Conservation (phyloP, 2,888 invertebrate species). For the Esperia sulphurella region DNA sequence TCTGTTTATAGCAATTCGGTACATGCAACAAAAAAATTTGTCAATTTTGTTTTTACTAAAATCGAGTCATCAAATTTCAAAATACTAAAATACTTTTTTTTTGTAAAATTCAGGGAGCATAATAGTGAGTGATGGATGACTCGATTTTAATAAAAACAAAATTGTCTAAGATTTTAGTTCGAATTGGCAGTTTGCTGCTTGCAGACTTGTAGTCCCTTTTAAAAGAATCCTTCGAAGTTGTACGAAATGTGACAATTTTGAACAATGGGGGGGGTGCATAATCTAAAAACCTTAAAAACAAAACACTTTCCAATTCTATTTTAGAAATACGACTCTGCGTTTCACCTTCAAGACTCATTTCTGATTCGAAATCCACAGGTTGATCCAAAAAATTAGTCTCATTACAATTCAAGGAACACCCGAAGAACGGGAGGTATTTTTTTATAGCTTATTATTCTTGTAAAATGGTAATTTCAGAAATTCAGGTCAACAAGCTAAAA, state of each 20-base stretch:
- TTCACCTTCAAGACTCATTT: not conserved
- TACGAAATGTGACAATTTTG: not conserved
- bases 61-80: too few relatives aligned
- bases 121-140: too few relatives aligned
- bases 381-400: not conserved
- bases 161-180: too few relatives aligned
- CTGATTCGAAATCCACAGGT: not conserved
- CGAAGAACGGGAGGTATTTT: not conserved
- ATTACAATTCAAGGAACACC: not conserved
- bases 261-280: not conserved
- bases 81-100: too few relatives aligned
- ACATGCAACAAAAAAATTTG: too few relatives aligned
- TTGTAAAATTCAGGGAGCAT: too few relatives aligned
- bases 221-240: not conserved
- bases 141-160: too few relatives aligned
- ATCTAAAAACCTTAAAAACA: not conserved
- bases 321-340: not conserved
- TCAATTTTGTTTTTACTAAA: too few relatives aligned
- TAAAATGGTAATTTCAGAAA: constrained; percentile 8
- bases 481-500: not conserved
- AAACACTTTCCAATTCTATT: not conserved
- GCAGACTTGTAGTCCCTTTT: too few relatives aligned
- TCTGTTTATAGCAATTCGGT: too few relatives aligned
- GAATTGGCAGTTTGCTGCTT: too few relatives aligned
- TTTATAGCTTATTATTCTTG: constrained; percentile 9